Evolutionary conservation across 2,797 vertebrate species (phyloP), one percentile per base, ranked within the genome.

Genomic region (Enteromius trimaculatus): DNA sequence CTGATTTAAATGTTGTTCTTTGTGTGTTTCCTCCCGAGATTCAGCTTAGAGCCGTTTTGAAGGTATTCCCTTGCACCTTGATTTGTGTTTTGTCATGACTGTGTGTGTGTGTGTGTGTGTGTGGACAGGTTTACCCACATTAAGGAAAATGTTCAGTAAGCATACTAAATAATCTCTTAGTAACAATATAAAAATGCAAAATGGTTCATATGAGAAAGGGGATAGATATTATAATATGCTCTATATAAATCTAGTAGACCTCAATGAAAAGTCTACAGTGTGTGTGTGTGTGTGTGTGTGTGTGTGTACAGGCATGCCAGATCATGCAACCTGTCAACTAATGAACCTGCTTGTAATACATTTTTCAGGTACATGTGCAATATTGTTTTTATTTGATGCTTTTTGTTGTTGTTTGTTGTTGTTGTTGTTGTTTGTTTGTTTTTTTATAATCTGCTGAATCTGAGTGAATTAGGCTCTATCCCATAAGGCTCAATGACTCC

Each of bases 31-130:
- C 39, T 31, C 23, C 1, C 4, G 8, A 62, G 29, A 26, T 62
- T 49, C 6, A 60, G 51, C 51, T 42, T 71, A 60, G 65, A 68
- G 65, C 16, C 23, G 34, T n/a, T 19, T 60, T 71, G 6, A 64
- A 64, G 19, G 42, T 65, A 34, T 51, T 64, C 55, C 42, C 31
- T 9, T 75, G 44, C 31, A 65, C 31, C 80, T 75, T 75, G 21
- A 64, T 81, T 26, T 81, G 37, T 80, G 69, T 81, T 49, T 49
- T 65, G n/a, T 53, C 60, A 65, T 75, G 14, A 51, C 44, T 74
- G 42, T 34, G 78, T 76, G 21, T 42, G 72, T 44, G 42, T 68
- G 44, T n/a, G 14, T 19, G 49, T 55, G 53, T 53, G 55, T 60
- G 58, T 58, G 69, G 29, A 37, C 42, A 37, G 19, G 21, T 65